These are phyloP conservation scores for Cavia aperea DNA, from an alignment of 2,113 vertebrate species.

Conservation along the genomic window DNA sequence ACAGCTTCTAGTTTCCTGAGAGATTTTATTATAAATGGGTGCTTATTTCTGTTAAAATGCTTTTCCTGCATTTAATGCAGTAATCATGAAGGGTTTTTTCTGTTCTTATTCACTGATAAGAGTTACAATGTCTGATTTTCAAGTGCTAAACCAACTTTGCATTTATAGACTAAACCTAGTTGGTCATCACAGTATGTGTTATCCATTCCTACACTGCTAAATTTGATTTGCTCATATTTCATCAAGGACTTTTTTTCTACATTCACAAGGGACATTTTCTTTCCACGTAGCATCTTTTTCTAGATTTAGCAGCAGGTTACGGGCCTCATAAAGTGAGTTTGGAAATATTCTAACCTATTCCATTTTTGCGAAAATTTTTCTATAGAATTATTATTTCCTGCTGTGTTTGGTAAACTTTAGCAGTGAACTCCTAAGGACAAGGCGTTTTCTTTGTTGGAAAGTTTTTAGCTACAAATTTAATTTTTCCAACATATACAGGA, in stretches of 20 bases:
- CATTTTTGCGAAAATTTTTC: not conserved
- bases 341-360: not conserved
- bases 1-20: not conserved
- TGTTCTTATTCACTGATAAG: not conserved
- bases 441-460: constrained; percentile 4
- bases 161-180: not conserved
- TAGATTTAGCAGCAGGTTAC: not conserved
- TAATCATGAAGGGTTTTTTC: not conserved
- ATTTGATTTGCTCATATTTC: not conserved
- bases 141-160: not conserved
- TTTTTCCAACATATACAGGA: not conserved
- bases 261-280: not conserved
- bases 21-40: not conserved
- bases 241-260: not conserved
- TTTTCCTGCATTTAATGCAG: not conserved
- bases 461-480: not conserved
- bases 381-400: not conserved
- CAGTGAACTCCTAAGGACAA: not conserved
- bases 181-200: not conserved
- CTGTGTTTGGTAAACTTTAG: not conserved
- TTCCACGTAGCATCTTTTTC: not conserved
- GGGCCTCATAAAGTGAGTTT: not conserved
- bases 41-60: not conserved
- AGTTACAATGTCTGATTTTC: constrained; percentile 27
- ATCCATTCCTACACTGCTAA: not conserved